A percentile compares a stretch with the other conserved stretches of the same genome.
phyloP scores from a whole-genome alignment of 2,888 invertebrate genomes.

The Noctuana brunneofusca region DNA sequence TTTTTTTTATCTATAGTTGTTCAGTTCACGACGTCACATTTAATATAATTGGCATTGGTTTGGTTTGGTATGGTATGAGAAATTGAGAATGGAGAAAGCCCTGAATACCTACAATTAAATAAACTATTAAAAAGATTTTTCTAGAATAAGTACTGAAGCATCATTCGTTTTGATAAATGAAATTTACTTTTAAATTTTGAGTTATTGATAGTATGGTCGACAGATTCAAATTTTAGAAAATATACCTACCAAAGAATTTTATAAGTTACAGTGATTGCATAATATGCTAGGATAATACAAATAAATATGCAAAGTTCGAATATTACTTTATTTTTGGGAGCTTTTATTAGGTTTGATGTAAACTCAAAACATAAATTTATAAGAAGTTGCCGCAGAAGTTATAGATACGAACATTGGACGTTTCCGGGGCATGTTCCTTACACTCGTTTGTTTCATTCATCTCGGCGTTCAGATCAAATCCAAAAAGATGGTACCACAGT shows the following conservation, averaged over 20 bases:
- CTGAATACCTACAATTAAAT: too few relatives aligned
- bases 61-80: too few relatives aligned
- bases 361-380: conserved; percentile 51
- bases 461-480: conserved; percentile 45
- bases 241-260: neutral
- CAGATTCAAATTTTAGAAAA: neutral
- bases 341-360: conserved; percentile 59
- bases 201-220: neutral
- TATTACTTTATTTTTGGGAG: conserved; percentile 54
- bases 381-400: conserved; percentile 48
- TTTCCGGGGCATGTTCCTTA: conserved; percentile 42
- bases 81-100: too few relatives aligned
- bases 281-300: conserved; percentile 52
- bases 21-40: too few relatives aligned
- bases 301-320: conserved; percentile 68
- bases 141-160: neutral
- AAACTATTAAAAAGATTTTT: too few relatives aligned
- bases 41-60: too few relatives aligned
- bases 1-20: too few relatives aligned
- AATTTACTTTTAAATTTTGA: neutral
- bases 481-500: conserved; percentile 61
- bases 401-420: conserved; percentile 43
- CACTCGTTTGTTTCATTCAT: conserved; percentile 50
- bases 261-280: conserved; percentile 54
- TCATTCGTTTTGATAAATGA: neutral